Percentiles rank a stretch among this genome's conserved stretches.
Conservation (phyloP, 2,797 vertebrate genomes). For the Paguma larvata region DNA sequence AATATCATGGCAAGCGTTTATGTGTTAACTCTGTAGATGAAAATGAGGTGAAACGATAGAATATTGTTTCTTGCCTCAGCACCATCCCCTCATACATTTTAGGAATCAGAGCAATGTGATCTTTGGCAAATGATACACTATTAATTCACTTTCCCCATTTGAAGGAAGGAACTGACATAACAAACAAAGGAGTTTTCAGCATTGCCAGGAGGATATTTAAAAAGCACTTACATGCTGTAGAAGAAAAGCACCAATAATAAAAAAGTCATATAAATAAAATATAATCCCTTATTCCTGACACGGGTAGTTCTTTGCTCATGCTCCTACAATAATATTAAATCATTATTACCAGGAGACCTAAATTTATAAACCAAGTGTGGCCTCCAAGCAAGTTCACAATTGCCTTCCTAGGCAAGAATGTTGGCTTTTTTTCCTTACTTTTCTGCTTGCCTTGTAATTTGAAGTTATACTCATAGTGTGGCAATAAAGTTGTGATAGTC, state of each 20-base stretch:
- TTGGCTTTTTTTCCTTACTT: conserved; percentile 54
- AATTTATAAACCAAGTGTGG: conserved; percentile 37
- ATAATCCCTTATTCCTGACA: conserved; percentile 50
- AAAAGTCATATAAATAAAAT: conserved; percentile 76
- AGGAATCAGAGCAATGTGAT: conserved; percentile 26
- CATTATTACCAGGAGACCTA: conserved; percentile 32
- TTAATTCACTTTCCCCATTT: conserved; percentile 30
- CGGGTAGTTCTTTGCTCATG: conserved; percentile 30
- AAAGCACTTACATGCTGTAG: not conserved
- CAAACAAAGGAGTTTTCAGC: conserved; percentile 51
- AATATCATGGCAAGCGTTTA: not conserved
- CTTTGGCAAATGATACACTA: not conserved
- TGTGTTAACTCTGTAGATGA: not conserved
- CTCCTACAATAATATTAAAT: conserved; percentile 66
- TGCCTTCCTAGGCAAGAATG: conserved; percentile 66
- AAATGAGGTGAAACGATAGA: not conserved
- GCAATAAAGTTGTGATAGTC: conserved; percentile 58
- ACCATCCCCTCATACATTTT: not conserved
- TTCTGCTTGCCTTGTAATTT: conserved; percentile 75
- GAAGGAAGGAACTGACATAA: conserved; percentile 32
- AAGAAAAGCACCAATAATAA: conserved; percentile 72
- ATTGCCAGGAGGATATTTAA: conserved; percentile 62
- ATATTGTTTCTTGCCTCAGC: not conserved
- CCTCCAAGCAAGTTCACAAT: conserved; percentile 61
- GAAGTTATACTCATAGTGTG: conserved; percentile 57